These are phyloP conservation scores for Melitaea athalia DNA, from an alignment of 2,888 invertebrate species.

Conservation along the genomic window DNA sequence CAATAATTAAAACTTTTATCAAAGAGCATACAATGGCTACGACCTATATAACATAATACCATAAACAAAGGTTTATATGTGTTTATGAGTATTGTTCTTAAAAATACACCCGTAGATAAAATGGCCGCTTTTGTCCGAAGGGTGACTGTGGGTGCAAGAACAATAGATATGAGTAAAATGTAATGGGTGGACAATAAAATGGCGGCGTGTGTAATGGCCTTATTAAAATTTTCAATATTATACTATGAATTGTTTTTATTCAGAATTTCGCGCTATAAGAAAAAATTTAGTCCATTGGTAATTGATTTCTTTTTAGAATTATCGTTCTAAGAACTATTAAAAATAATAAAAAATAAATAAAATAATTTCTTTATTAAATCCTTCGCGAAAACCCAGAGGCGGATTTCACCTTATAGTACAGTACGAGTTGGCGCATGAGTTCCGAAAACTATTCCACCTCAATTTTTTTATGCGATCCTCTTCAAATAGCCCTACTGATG, in stretches of 20 bases:
- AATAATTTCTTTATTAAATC: too few species aligned
- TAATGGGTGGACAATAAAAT: slow-evolving; percentile 66
- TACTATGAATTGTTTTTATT: slow-evolving; percentile 21
- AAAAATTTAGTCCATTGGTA: too few species aligned
- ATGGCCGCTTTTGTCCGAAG: slow-evolving; percentile 29
- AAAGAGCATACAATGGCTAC: not conserved
- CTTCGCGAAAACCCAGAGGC: too few species aligned
- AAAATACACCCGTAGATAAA: slow-evolving; percentile 29
- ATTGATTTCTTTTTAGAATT: too few species aligned
- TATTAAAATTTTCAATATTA: slow-evolving; percentile 37
- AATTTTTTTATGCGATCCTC: too few species aligned
- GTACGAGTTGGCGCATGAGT: too few species aligned
- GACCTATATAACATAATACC: not conserved
- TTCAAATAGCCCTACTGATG: too few species aligned
- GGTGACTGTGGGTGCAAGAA: slow-evolving; percentile 29
- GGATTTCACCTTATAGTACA: too few species aligned
- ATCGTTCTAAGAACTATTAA: too few species aligned
- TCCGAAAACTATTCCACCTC: too few species aligned
- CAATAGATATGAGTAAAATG: slow-evolving; percentile 30
- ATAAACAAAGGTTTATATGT: slow-evolving; percentile 7
- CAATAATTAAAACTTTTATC: not conserved
- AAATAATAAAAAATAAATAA: too few species aligned
- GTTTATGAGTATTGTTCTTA: slow-evolving; percentile 24
- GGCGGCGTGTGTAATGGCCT: slow-evolving; percentile 48
- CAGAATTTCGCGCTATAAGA: too few species aligned